phyloP scores from a whole-genome alignment of 2,797 vertebrate species.

The Karalla daura region DNA sequence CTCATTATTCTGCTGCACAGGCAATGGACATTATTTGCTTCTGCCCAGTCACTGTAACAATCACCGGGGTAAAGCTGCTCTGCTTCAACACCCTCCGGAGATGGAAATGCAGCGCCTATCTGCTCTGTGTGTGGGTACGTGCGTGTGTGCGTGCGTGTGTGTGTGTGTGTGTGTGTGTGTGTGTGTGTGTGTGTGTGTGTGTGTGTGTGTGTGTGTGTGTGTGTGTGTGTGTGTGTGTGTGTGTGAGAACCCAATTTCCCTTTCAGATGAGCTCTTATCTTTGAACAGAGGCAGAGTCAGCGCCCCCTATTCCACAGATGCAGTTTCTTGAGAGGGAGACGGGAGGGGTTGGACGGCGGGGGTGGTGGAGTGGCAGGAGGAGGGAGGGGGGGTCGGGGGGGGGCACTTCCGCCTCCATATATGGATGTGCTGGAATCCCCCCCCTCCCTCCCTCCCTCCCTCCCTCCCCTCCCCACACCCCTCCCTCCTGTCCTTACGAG shows the following conservation, averaged over 20 bases:
- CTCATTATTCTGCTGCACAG: slow-evolving; percentile 22
- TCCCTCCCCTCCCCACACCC: too few species aligned
- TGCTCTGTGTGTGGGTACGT: slow-evolving; percentile 9
- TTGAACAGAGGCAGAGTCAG: slow-evolving; percentile 46
- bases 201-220: slow-evolving; percentile 9
- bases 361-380: too few species aligned
- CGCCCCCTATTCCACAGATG: slow-evolving; percentile 29
- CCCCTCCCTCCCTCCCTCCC: too few species aligned
- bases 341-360: too few species aligned
- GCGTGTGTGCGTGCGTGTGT: slow-evolving; percentile 3
- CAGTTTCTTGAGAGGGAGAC: slow-evolving; percentile 14
- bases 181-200: slow-evolving; percentile 16
- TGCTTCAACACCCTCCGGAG: slow-evolving; percentile 40
- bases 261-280: slow-evolving; percentile 67
- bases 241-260: slow-evolving; percentile 54
- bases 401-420: slow-evolving; percentile 69
- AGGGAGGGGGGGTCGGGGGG: too few species aligned
- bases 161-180: slow-evolving; percentile 15
- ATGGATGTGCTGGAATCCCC: slow-evolving; percentile 75
- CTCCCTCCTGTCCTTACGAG: too few species aligned
- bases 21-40: slow-evolving; percentile 48
- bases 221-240: slow-evolving; percentile 1
- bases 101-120: slow-evolving; percentile 24
- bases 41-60: slow-evolving; percentile 50
- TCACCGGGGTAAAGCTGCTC: slow-evolving; percentile 36